Base-by-base conservation (phyloP, 64 coral and sea anemone genomes). In the Astreopora myriophthalma region DNA sequence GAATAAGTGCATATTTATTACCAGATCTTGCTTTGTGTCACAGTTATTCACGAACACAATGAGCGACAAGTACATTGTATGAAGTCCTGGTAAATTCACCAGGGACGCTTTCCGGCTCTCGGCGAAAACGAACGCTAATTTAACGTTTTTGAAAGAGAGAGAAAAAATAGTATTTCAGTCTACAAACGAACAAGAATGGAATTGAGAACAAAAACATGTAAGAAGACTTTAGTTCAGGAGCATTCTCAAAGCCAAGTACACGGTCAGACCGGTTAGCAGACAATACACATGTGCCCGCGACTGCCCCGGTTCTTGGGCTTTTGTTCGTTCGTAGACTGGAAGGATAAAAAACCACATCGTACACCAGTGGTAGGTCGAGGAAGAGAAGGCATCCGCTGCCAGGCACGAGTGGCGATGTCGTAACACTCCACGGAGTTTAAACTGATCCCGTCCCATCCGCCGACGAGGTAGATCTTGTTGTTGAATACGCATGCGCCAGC, bases 351-450 rank as follows among this genome's bases (percentile, higher is more conserved):
- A 73, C 97, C 96, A 48, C 97, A 99, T 27, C 97, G 94, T 16
- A 99, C 97, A 13, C 97, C 97, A 52, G 97, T 99, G 31, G 97
- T 99, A n/a, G 97, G 97, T 57, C 97, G 88, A 3, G 97, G 97
- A 67, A 99, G 94, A 42, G 91, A 92, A 1, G 94, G 85, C 34
- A 99, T 76, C 29, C 97, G 86, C 75, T 99, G 94, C 97, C 97
- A 99, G 38, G 94, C 94, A 13, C 84, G 86, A 32, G 91, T 93
- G 17, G 87, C 76, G 73, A 99, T 89, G 90, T 99, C 94, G 51
- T 92, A 99, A 37, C 88, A 80, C 68, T 99, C 97, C 8, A 95
- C 97, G 1, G 97, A 99, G 36, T 95, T 93, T 6, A 99, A 62
- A 65, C 97, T 99, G 36, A 99, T 95, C 14, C 97, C 97, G 77